These are phyloP conservation scores for Rhinopithecus roxellana DNA, from an alignment of 2,113 vertebrate species.

Conservation along the genomic window DNA sequence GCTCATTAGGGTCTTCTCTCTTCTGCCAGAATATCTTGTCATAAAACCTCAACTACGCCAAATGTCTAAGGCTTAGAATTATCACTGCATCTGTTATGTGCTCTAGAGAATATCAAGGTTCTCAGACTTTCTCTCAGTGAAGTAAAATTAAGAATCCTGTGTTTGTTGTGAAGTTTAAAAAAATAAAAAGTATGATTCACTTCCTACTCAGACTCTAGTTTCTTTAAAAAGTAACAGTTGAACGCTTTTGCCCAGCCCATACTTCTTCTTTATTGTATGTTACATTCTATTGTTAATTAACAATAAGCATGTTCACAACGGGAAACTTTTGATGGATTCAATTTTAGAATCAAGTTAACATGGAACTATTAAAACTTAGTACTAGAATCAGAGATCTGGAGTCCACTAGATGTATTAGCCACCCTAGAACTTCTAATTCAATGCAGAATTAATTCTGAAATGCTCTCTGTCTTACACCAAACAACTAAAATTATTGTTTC, in stretches of 20 bases:
- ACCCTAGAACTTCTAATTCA: neutral
- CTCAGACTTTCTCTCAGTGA: slow-evolving; percentile 5
- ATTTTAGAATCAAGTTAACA: slow-evolving; percentile 73
- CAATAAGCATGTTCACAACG: slow-evolving; percentile 63
- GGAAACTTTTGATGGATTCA: slow-evolving; percentile 58
- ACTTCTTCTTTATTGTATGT: slow-evolving; percentile 67
- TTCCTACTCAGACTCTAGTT: neutral
- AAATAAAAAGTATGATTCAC: slow-evolving; percentile 45
- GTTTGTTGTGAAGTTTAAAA: slow-evolving; percentile 37
- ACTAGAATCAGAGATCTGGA: slow-evolving; percentile 1
- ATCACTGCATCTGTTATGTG: neutral
- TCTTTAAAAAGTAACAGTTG: slow-evolving; percentile 47
- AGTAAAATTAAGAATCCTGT: neutral
- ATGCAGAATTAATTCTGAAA: slow-evolving; percentile 44
- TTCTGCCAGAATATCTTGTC: slow-evolving; percentile 38
- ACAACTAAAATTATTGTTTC: slow-evolving; percentile 30
- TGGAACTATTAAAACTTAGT: neutral
- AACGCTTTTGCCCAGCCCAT: slow-evolving; percentile 20
- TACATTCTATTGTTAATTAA: slow-evolving; percentile 72
- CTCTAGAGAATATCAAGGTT: neutral
- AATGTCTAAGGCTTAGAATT: neutral
- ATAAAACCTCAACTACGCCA: neutral
- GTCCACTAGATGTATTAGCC: neutral
- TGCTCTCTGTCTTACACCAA: neutral
- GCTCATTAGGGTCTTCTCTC: slow-evolving; percentile 46